These are phyloP conservation scores for Gadus macrocephalus DNA, from an alignment of 2,113 vertebrate species.

Conservation along the genomic window DNA sequence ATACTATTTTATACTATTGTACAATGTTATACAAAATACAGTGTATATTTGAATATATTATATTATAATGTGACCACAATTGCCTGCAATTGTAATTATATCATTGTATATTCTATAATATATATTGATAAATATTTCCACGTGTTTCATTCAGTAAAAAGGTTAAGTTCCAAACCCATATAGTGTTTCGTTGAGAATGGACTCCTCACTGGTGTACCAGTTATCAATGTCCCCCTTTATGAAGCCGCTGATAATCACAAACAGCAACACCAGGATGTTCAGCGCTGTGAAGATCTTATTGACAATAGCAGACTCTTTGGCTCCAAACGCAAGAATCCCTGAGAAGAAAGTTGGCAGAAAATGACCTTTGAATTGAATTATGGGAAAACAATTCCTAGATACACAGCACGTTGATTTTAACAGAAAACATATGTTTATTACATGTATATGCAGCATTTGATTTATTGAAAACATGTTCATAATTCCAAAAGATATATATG, in stretches of 20 bases:
- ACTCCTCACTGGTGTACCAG: conserved; percentile 70
- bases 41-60: neutral
- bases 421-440: neutral
- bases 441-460: no score
- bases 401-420: neutral
- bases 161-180: conserved; percentile 32
- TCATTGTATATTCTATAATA: neutral
- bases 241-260: conserved; percentile 75
- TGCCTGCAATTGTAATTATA: neutral
- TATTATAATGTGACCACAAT: no score
- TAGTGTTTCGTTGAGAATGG: conserved; percentile 39
- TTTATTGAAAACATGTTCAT: neutral
- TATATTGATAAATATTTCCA: neutral
- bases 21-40: neutral
- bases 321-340: conserved; percentile 84
- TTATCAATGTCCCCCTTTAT: conserved; percentile 77
- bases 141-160: neutral
- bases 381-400: neutral
- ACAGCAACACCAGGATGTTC: conserved; percentile 76
- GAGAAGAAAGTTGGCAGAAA: conserved; percentile 16
- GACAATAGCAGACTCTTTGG: conserved; percentile 78
- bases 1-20: no score
- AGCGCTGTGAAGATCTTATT: conserved; percentile 82
- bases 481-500: neutral
- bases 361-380: neutral